A percentile compares a stretch with the other conserved stretches of the same genome.
Evolutionary conservation across 2,797 vertebrate species (phyloP).

Genomic region (Vipera latastei): DNA sequence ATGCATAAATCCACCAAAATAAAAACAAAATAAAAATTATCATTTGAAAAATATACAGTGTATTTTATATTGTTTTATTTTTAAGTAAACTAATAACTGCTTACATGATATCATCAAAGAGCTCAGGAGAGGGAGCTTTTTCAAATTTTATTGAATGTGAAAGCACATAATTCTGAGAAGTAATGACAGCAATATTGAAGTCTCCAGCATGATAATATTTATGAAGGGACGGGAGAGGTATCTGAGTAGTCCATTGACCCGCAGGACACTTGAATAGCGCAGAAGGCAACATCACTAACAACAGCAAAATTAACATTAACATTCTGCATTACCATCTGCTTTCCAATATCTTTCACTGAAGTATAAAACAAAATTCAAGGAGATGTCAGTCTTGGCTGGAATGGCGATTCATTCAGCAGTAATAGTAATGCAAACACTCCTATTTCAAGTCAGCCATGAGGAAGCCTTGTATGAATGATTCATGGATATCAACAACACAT

Average conservation of each 20-base stretch:
- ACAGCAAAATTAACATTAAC: not conserved
- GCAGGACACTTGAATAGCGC: not conserved
- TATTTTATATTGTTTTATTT: not conserved
- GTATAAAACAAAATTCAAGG: not conserved
- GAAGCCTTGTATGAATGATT: not conserved
- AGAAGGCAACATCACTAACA: not conserved
- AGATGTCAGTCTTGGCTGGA: not conserved
- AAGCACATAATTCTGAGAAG: not conserved
- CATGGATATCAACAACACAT: not conserved
- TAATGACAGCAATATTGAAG: not conserved
- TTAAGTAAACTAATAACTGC: not conserved
- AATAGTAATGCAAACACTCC: not conserved
- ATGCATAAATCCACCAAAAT: not conserved
- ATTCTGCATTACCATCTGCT: not conserved
- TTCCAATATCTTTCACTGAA: not conserved
- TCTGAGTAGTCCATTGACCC: not conserved
- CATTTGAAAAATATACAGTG: not conserved
- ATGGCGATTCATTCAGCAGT: not conserved
- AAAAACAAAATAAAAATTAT: not conserved
- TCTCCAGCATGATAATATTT: not conserved
- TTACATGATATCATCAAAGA: not conserved
- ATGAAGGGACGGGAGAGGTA: not conserved
- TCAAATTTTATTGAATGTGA: not conserved
- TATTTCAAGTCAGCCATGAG: not conserved
- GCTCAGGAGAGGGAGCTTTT: not conserved